phyloP scores from a whole-genome alignment of 2,888 invertebrate genomes.

The Thysanoteuthis rhombus region DNA sequence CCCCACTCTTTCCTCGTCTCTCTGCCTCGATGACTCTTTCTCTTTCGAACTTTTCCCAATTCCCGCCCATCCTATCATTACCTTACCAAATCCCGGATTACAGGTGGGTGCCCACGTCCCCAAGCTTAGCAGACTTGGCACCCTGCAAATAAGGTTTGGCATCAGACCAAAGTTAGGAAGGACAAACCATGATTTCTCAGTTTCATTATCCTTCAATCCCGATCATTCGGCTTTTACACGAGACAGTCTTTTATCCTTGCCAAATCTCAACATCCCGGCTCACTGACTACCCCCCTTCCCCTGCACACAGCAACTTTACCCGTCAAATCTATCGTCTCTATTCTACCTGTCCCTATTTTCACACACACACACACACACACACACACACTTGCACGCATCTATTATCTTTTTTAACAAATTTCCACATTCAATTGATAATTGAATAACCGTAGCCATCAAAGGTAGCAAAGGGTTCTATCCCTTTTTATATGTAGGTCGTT shows the following conservation, averaged over 20 bases:
- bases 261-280: not conserved
- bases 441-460: no score
- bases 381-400: no score
- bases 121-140: not conserved
- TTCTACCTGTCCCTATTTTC: no score
- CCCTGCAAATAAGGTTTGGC: not conserved
- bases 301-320: no score
- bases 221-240: not conserved
- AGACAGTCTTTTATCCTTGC: not conserved
- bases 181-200: not conserved
- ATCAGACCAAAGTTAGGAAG: not conserved
- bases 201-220: not conserved
- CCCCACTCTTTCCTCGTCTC: not conserved
- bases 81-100: not conserved
- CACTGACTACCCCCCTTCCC: not conserved
- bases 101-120: not conserved
- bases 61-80: not conserved
- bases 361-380: no score
- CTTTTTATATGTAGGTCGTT: no score
- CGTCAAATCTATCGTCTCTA: no score
- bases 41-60: not conserved
- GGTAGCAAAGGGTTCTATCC: no score
- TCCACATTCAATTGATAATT: no score
- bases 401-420: no score
- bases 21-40: not conserved